Evolutionary conservation across 2,797 vertebrate species (phyloP), one percentile per base, ranked within the genome.

Genomic region (Pelobates cultripes): DNA sequence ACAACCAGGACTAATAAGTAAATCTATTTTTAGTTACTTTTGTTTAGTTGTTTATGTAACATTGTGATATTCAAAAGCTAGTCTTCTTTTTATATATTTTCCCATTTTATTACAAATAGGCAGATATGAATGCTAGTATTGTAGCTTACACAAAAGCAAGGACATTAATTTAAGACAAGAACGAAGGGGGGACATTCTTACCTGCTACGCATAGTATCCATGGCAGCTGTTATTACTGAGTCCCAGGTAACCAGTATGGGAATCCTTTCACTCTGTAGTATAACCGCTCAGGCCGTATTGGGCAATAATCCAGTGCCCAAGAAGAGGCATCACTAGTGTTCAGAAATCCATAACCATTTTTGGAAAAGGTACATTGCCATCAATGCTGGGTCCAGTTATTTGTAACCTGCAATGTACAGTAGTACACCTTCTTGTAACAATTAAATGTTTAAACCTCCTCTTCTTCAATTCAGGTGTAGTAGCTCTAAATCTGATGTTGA

Each of bases 121-220:
- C 28, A 28, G 28, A 28, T 28, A 28, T 28, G 2, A 28, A 28
- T 28, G 28, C 28, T 28, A 1, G 28, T 28, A 28, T 28, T 28
- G 1, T 28, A 28, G 28, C 28, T 28, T 28, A 28, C 28, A 28
- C 28, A 28, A 28, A 28, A 28, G 28, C 28, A 28, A 28, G 28
- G 28, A 28, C 28, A 28, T 28, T 28, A 28, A 28, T 28, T 28
- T 28, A 28, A 28, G 28, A 28, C 28, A 28, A 28, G 28, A 28
- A 28, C 28, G 28, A 28, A 28, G 28, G 28, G 28, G 28, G 28
- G 2, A 28, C 28, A 28, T 1, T 78, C 75, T 75, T 83, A 83
- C 82, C 82, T 83, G 77, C 82, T 83, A 17, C 77, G 77, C 6
- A 83, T 45, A 43, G 82, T 83, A 75, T 83, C 82, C 82, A 83